phyloP scores from a whole-genome alignment of 2,113 vertebrate genomes.

The Rhadina sibilatrix region DNA sequence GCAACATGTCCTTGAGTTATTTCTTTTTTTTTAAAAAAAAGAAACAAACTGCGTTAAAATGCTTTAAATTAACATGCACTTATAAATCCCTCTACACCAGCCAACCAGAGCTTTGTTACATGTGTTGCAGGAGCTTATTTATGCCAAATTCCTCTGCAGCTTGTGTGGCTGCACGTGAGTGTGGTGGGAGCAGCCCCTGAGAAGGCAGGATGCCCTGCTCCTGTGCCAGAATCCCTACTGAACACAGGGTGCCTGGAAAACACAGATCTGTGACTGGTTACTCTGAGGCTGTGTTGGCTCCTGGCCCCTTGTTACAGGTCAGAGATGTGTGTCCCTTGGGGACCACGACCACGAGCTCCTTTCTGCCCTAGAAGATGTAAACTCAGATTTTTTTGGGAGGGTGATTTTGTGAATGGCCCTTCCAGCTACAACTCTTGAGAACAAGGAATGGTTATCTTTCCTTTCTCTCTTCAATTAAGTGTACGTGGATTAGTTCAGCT shows the following conservation, averaged over 20 bases:
- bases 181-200: not conserved
- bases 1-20: not conserved
- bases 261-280: not conserved
- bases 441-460: not conserved
- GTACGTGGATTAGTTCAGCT: not conserved
- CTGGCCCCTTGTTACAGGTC: not conserved
- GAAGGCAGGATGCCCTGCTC: not conserved
- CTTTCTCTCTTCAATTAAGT: not conserved
- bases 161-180: rapidly evolving
- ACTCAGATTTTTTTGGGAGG: not conserved
- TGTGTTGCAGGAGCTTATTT: not conserved
- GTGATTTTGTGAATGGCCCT: not conserved
- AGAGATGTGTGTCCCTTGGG: not conserved
- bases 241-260: not conserved
- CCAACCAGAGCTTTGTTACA: not conserved
- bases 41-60: not conserved
- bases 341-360: rapidly evolving
- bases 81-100: not conserved
- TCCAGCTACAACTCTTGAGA: not conserved
- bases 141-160: not conserved
- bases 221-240: not conserved
- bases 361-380: not conserved
- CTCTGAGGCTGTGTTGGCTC: rapidly evolving
- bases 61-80: not conserved
- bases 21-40: not conserved